phyloP scores from a whole-genome alignment of 2,888 invertebrate genomes.

The Cryptosula pallasiana region DNA sequence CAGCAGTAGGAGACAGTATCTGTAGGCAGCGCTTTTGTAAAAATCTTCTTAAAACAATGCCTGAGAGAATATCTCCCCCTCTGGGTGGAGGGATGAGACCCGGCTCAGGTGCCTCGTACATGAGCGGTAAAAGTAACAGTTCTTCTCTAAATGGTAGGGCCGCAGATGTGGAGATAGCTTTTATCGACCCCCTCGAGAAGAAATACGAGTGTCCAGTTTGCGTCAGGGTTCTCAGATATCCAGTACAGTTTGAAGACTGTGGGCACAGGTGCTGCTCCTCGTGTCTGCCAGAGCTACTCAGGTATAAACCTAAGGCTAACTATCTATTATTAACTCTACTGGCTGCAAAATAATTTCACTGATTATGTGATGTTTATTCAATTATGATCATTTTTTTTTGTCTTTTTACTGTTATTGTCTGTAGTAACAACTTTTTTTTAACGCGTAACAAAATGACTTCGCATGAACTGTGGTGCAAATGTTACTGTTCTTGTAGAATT shows the following conservation, averaged over 20 bases:
- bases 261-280: conserved; percentile 43
- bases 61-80: conserved; percentile 3
- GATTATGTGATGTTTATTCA: too few species aligned
- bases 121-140: conserved; percentile 7
- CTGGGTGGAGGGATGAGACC: neutral
- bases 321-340: too few species aligned
- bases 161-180: conserved; percentile 34
- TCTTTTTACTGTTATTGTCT: too few species aligned
- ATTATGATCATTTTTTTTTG: too few species aligned
- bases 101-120: neutral
- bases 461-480: too few species aligned
- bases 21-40: too few species aligned
- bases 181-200: conserved; percentile 35
- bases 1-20: too few species aligned
- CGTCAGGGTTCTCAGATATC: conserved; percentile 37
- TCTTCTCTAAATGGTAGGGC: conserved; percentile 17
- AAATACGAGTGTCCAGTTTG: conserved; percentile 43
- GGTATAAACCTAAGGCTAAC: too few species aligned
- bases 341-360: too few species aligned
- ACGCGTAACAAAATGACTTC: too few species aligned
- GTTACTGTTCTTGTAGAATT: conserved; percentile 30
- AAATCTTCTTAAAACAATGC: too few species aligned
- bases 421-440: too few species aligned
- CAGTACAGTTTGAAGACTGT: conserved; percentile 44
- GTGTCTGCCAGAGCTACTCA: conserved; percentile 40